Percentiles rank a stretch among this genome's conserved stretches.
phyloP scores from a whole-genome alignment of 2,888 invertebrate genomes.

The Mechanitis mazaeus region DNA sequence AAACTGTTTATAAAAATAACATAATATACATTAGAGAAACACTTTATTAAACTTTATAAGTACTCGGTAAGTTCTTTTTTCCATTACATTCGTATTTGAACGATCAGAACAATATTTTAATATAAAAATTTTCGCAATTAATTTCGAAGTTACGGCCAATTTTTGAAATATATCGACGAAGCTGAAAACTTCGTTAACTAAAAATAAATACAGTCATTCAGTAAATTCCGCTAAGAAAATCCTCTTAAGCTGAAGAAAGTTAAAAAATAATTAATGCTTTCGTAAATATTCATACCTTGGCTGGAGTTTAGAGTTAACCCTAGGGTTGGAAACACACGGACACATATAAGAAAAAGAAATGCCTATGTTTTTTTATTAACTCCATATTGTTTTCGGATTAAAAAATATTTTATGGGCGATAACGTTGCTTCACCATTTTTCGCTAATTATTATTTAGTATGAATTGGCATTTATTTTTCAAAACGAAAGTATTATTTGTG shows the following conservation, averaged over 20 bases:
- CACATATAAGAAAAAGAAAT: conserved; percentile 12
- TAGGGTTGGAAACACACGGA: conserved; percentile 37
- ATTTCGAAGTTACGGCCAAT: conserved; percentile 24
- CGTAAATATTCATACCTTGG: conserved; percentile 78
- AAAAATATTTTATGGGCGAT: not conserved
- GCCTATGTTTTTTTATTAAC: conserved; percentile 11
- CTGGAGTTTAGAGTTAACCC: conserved; percentile 70
- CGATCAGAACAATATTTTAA: conserved; percentile 15
- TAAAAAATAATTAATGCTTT: conserved; percentile 78
- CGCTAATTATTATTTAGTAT: too few species aligned
- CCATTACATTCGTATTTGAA: too few species aligned
- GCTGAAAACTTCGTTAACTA: conserved; percentile 38
- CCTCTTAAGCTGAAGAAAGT: conserved; percentile 72
- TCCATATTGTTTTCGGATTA: not conserved
- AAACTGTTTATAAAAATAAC: not conserved
- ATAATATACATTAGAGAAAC: too few species aligned
- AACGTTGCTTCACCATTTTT: too few species aligned
- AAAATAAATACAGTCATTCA: conserved; percentile 54
- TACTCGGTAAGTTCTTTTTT: too few species aligned
- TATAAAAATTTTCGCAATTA: conserved; percentile 24
- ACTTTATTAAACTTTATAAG: too few species aligned
- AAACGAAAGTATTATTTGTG: too few species aligned
- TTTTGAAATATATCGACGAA: conserved; percentile 32
- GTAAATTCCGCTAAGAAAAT: conserved; percentile 61
- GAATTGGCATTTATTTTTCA: too few species aligned